Conservation (phyloP, 2,113 vertebrate species). For the Gallinago undulata region DNA sequence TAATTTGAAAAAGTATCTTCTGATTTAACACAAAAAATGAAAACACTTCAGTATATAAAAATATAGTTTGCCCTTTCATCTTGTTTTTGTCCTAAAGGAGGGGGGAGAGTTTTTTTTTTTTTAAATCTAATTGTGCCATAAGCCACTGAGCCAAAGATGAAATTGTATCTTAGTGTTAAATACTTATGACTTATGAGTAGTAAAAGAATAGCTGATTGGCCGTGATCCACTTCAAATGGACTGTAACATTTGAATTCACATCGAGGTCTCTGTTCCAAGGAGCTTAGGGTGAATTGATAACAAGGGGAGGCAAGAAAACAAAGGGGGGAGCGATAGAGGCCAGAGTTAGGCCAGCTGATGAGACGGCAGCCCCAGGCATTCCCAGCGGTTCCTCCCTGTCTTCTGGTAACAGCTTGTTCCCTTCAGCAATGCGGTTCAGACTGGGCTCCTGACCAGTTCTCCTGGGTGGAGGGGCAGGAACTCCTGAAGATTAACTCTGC, state of each 20-base stretch:
- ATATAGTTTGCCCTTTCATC: neutral
- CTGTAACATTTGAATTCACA: neutral
- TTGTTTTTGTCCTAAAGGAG: neutral
- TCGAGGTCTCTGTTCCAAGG: neutral
- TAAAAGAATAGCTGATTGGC: neutral
- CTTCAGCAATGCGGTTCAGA: neutral
- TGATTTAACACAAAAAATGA: neutral
- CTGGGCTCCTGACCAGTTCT: slow-evolving; percentile 40
- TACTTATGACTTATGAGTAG: neutral
- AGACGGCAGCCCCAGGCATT: neutral
- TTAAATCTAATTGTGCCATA: neutral
- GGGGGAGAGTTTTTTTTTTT: fast-evolving
- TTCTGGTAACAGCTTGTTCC: slow-evolving; percentile 39
- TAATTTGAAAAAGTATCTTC: neutral
- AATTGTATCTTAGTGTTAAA: neutral
- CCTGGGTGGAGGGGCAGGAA: slow-evolving; percentile 6
- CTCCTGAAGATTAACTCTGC: neutral
- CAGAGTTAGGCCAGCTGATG: neutral
- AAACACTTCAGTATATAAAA: neutral
- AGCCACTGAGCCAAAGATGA: neutral
- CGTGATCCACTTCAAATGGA: neutral
- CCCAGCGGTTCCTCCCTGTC: slow-evolving; percentile 17
- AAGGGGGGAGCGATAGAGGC: neutral
- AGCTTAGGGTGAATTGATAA: neutral
- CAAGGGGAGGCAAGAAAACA: neutral